These are phyloP conservation scores for Microplitis mediator DNA, from an alignment of 1,140 invertebrate genomes.

Conservation along the genomic window DNA sequence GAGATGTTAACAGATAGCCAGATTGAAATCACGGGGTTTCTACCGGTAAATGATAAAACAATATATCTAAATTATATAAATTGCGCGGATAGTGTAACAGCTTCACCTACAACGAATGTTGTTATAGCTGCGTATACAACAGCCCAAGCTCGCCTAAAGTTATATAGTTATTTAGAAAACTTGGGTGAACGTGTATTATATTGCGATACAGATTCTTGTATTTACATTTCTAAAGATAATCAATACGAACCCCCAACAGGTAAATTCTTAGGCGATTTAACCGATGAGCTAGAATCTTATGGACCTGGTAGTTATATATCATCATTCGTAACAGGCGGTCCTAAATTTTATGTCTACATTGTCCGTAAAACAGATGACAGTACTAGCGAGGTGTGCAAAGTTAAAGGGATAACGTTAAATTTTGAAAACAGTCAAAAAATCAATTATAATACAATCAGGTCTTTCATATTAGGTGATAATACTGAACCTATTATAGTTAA, in stretches of 20 bases:
- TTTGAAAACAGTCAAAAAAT: neutral
- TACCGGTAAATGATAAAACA: conserved; percentile 24
- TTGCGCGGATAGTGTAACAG: conserved; percentile 24
- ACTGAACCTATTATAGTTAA: too few species aligned
- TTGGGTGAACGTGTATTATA: conserved; percentile 48
- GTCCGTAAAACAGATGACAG: neutral
- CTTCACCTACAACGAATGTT: conserved; percentile 41
- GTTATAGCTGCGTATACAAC: conserved; percentile 52
- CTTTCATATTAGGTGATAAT: too few species aligned
- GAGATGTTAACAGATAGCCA: too few species aligned
- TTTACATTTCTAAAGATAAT: conserved; percentile 34
- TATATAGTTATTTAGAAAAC: conserved; percentile 50
- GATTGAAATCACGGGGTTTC: conserved; percentile 30
- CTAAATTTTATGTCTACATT: neutral
- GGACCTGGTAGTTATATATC: conserved; percentile 11
- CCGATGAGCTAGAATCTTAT: conserved; percentile 40
- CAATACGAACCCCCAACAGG: conserved; percentile 33
- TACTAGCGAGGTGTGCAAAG: neutral
- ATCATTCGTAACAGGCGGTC: neutral
- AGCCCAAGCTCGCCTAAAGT: conserved; percentile 50
- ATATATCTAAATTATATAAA: conserved; percentile 31
- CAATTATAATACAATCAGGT: too few species aligned
- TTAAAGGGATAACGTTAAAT: neutral
- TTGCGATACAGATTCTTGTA: conserved; percentile 54
- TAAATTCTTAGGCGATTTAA: conserved; percentile 46